Evolutionary conservation across 1,140 invertebrate genomes (phyloP).

Genomic region (Drosophila rhopaloa): DNA sequence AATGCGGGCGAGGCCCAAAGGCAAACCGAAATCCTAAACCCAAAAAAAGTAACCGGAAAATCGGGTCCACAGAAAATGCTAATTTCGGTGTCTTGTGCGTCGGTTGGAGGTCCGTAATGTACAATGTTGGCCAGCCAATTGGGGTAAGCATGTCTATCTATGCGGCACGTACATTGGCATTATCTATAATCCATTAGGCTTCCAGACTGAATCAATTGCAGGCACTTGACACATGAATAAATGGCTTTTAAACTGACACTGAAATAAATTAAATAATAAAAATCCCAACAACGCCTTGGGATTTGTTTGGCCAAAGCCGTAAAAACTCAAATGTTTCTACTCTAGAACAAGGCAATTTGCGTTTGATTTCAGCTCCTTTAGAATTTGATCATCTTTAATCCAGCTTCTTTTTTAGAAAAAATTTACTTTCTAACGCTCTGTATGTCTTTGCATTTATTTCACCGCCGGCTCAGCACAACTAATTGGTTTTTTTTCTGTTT

Average conservation of each 20-base stretch:
- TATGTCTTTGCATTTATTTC: slow-evolving; percentile 1
- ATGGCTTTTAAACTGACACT: slow-evolving; percentile 53
- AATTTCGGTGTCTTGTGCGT: slow-evolving; percentile 22
- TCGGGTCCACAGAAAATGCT: slow-evolving; percentile 43
- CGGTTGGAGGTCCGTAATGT: not conserved
- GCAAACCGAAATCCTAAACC: slow-evolving; percentile 15
- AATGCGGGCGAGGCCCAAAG: slow-evolving; percentile 4
- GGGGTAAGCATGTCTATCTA: slow-evolving; percentile 46
- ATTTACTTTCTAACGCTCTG: slow-evolving; percentile 3
- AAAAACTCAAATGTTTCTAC: slow-evolving; percentile 33
- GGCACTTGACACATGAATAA: slow-evolving; percentile 54
- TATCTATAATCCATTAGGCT: slow-evolving; percentile 49
- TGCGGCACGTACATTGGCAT: slow-evolving; percentile 33
- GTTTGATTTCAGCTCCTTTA: slow-evolving; percentile 16
- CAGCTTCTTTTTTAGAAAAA: not conserved
- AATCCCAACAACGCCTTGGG: slow-evolving; percentile 32
- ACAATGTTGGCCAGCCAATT: slow-evolving; percentile 43
- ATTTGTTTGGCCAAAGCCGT: slow-evolving; percentile 26
- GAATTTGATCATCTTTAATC: slow-evolving; percentile 7
- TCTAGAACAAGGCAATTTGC: slow-evolving; percentile 23
- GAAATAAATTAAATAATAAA: slow-evolving; percentile 67
- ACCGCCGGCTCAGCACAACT: slow-evolving; percentile 30
- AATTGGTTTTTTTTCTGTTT: slow-evolving; percentile 34
- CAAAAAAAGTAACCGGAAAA: slow-evolving; percentile 21
- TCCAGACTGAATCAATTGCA: slow-evolving; percentile 62